Base-by-base conservation (phyloP, 2,113 vertebrate species). In the Podilymbus podiceps region DNA sequence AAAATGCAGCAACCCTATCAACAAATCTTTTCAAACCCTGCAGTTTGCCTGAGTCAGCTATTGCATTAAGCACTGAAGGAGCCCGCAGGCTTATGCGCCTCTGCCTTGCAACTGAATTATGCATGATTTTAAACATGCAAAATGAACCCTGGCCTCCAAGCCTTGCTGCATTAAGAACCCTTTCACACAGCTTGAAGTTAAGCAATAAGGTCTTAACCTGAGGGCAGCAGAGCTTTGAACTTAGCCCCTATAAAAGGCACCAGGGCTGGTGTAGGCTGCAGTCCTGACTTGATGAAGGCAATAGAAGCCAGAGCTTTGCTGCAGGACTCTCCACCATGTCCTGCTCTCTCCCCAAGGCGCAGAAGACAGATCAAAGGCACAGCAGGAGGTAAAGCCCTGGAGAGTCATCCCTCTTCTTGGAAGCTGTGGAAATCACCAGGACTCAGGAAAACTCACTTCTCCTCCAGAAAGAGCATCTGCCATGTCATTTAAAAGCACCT, bases 51-150 rank as follows among this genome's bases (percentile, higher is more conserved):
- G 78, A 85, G 69, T 76, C 93, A 93, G 81, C 78, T 94, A 33
- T 42, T 88, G 59, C 71, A 46, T 50, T 78, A 91, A 89, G 31
- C 53, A 46, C 42, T 53, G 17, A 80, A 93, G 75, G 44, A 83
- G 75, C 49, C 89, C 59, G 80, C 50, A 63, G 93, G 75, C 84
- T 89, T 49, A 49, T 4, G 22, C 42, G 71, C 24, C 44, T 91
- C 78, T 90, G 75, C 63, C 67, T 88, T 71, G n/a, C 50, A 80
- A 46, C 31, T 90, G 78, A 96, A 94, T 96, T 88, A 91, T 88
- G 67, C 38, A 63, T 93, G 21, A 40, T 38, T 78, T 76, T 49
- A 76, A 79, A 66, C 62, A 88, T 11, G 47, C 30, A 76, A 77
- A 96, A 56, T 77, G n/a, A 66, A 59, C 30, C 24, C n/a, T 60